Base-by-base conservation (phyloP, 2,797 vertebrate genomes). In the Lerista edwardsae region DNA sequence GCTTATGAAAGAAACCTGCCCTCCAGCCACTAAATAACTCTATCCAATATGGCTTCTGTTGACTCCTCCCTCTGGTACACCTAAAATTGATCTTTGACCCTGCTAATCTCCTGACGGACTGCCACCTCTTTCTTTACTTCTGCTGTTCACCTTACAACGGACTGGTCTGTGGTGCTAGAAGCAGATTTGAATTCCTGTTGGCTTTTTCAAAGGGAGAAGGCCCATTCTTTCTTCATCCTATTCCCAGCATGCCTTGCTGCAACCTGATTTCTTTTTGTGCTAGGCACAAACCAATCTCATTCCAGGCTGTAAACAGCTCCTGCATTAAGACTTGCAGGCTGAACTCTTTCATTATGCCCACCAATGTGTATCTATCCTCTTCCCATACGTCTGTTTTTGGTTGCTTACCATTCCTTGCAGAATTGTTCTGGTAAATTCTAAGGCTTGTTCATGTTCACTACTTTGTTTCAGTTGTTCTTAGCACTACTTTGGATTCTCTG, bases 61-160 rank as follows among this genome's bases (percentile, higher is more conserved):
- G 25, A 34, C 4, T 10, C 17, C 51, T n/a, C n/a, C n/a, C n/a
- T 74, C 25, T 55, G 1, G 1, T 0, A 1, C 27, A 6, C 25
- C 57, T 9, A 61, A 39, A 65, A 31, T 65, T 65, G 14, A 65
- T 65, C 17, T 15, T 11, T 36, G 25, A 6, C 1, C 23, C 59
- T 76, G 25, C 57, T 39, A 59, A 39, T 15, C 61, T 9, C 61
- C 47, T 11, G 47, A 47, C 27, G 59, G 36, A 17, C 36, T 36
- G 39, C 57, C 0, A 2, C 9, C 23, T 57, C 47, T 9, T 14
- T 76, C 59, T 39, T 75, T 41, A 65, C 9, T 65, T 65, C 29
- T n/a, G 64, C 64, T 65, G 29, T 65, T 29, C 31, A 5, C 61
- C 6, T 62, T 62, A 27, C 11, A 31, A 12, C 2, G 11, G 29